These are phyloP conservation scores for Arizona elegans DNA, from an alignment of 2,113 vertebrate species.

Conservation along the genomic window DNA sequence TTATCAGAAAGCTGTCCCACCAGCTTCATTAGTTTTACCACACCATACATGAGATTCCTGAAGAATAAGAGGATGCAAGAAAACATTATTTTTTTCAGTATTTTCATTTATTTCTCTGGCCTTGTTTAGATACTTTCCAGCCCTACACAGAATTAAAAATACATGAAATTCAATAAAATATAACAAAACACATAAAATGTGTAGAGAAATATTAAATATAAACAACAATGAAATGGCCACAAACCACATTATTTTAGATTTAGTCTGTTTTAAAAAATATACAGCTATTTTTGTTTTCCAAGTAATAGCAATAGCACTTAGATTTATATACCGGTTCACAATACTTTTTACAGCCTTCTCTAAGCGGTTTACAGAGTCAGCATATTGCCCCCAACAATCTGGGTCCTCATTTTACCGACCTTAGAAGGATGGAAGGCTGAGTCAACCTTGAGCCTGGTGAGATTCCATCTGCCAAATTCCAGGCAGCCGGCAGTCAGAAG, in stretches of 20 bases:
- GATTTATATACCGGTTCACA: no score
- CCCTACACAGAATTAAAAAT: background rate
- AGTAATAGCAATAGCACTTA: background rate
- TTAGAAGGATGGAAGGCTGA: no score
- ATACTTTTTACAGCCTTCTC: no score
- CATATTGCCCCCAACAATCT: no score
- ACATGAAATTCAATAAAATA: background rate
- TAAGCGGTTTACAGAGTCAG: no score
- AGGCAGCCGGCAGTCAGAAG: no score
- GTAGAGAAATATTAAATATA: background rate
- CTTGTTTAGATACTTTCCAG: background rate
- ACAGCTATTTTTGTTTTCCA: background rate
- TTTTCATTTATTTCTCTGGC: background rate
- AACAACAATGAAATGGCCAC: background rate
- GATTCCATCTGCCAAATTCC: no score
- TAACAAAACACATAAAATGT: background rate
- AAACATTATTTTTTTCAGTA: background rate
- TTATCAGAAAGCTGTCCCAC: constrained; percentile 90
- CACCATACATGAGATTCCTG: constrained; percentile 97
- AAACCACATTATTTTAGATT: background rate
- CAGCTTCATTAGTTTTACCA: constrained; percentile 93
- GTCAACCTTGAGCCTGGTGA: no score
- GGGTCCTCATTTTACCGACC: no score
- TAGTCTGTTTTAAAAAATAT: background rate
- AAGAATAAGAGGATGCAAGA: background rate